These are phyloP conservation scores for Listronotus oregonensis DNA, from an alignment of 1,140 invertebrate genomes.

Conservation along the genomic window DNA sequence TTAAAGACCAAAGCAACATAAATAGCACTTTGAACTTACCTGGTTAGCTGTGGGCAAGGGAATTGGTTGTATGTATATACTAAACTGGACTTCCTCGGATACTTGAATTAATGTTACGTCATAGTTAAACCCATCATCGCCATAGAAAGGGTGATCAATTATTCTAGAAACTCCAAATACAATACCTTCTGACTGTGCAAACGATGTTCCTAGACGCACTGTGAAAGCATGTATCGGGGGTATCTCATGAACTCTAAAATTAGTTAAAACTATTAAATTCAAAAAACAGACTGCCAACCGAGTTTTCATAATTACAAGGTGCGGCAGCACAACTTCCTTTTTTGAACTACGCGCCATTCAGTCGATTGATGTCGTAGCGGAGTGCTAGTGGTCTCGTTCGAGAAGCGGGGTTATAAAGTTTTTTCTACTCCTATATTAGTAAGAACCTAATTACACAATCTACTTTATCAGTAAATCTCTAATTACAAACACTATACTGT, in stretches of 20 bases:
- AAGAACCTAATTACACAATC: too few species aligned
- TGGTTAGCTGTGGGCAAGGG: neutral
- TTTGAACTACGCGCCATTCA: too few species aligned
- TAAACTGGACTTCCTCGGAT: neutral
- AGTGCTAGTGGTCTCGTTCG: too few species aligned
- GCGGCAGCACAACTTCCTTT: too few species aligned
- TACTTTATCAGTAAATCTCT: too few species aligned
- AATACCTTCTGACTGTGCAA: neutral
- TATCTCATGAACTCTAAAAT: neutral
- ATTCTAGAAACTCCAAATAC: neutral
- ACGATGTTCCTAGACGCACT: constrained; percentile 1
- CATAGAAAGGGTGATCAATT: constrained; percentile 9
- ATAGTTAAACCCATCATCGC: constrained; percentile 3
- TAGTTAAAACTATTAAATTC: neutral
- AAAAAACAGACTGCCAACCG: too few species aligned
- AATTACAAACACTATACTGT: too few species aligned
- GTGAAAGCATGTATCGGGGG: constrained; percentile 6
- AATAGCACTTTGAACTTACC: neutral
- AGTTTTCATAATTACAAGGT: too few species aligned
- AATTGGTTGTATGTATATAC: constrained; percentile 3
- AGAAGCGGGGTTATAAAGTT: too few species aligned
- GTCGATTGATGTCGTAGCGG: too few species aligned
- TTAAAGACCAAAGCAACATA: too few species aligned
- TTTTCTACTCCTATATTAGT: too few species aligned
- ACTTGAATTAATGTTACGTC: constrained; percentile 12